Evolutionary conservation across 2,888 invertebrate species (phyloP), one percentile per base, ranked within the genome.

Genomic region (Icerya purchasi): DNA sequence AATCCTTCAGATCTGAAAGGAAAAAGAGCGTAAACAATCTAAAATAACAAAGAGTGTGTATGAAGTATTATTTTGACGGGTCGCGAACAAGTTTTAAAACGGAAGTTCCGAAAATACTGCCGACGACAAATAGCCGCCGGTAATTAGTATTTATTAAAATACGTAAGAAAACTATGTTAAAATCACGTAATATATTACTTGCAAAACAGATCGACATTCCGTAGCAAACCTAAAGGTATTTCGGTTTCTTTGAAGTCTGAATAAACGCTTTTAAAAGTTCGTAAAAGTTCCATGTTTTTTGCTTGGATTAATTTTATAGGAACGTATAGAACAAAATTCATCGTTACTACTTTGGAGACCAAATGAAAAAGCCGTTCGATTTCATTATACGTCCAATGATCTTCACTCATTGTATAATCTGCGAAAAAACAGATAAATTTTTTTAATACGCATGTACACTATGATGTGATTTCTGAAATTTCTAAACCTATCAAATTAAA

Each of bases 161-260:
- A 36, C 14, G 36, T 8, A 36, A 8, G 14, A 36, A 5, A 36
- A 8, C 23, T 8, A n/a, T n/a, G n/a, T n/a, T n/a, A n/a, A n/a
- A n/a, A n/a, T n/a, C n/a, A n/a, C n/a, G n/a, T n/a, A n/a, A n/a
- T n/a, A n/a, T n/a, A n/a, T n/a, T n/a, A n/a, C 69, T 91, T 90
- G 72, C 92, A 92, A 74, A 93, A 93, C 68, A 89, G 78, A 67
- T 86, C 86, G n/a, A 93, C 91, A 74, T 93, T 92, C 60, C 90
- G 80, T 62, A 93, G 76, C 64, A 93, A 76, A 71, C 87, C 88
- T 61, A 90, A 84, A 23, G 92, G 90, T 69, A 92, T 86, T 73
- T 93, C 93, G 59, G 89, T 86, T 72, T 94, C 93, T 74, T 92
- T 86, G 56, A 92, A 77, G 74, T 93, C 92, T 75, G 92, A 92